Base-by-base conservation (phyloP, 1,140 invertebrate genomes). In the Paracyclopina nana region DNA sequence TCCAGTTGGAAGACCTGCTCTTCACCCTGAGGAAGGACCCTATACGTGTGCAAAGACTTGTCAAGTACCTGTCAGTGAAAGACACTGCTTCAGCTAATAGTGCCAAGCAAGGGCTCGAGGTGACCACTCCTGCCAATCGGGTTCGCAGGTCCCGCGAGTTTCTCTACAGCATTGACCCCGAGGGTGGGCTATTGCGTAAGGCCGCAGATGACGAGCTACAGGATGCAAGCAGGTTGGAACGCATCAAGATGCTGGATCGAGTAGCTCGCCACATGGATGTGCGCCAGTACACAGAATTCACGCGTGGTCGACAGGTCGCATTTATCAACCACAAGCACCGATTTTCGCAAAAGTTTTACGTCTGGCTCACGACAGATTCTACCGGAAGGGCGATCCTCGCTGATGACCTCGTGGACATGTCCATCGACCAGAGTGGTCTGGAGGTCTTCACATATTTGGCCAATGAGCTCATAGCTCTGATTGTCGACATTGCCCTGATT, bases 231-330 rank as follows among this genome's bases (percentile, higher is more conserved):
- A 26, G 45, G 3, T 16, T 28, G 20, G 20, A 22, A 11, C 16
- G 45, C 12, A 24, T 48, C 24, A n/a, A 14, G 8, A 11, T 24
- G 30, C 25, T 48, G 25, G 45, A 48, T 18, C 28, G 20, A 5
- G 25, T 48, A 4, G 27, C 45, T 11, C 3, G 45, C 14, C 24
- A 48, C 22, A n/a, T 48, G 3, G 45, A 48, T 18, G 45, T 28
- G 45, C 45, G 45, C 2, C 27, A 48, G 22, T 48, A 48, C 27
- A 28, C 45, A 26, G 45, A 48, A 30, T 48, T 48, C n/a, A 28
- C 45, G 1, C 16, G 25, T 16, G 45, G 25, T 5, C 16, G 45
- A 26, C 45, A 48, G 45, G 16, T 28, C 28, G 30, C 16, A 28
- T 48, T 48, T 22, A 16, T 22, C 9, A 28, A 28, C 4, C 25